Percentiles rank a stretch among this genome's conserved stretches.
Evolutionary conservation across 2,797 vertebrate genomes (phyloP).

Genomic region (Onychomys arenicola): DNA sequence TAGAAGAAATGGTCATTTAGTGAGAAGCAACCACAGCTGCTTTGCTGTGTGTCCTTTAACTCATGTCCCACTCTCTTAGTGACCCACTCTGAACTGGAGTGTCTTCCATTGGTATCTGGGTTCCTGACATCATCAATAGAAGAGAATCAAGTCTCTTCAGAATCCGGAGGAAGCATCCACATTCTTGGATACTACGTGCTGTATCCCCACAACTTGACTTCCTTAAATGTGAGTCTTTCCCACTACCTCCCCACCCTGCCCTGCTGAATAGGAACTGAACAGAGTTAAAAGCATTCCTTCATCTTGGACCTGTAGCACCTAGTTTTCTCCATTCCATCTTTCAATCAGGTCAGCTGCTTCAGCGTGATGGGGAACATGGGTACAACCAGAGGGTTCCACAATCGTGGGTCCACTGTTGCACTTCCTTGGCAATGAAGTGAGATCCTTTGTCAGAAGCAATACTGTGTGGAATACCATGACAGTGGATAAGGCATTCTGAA

Average conservation of each 20-base stretch:
- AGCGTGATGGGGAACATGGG: too few relatives aligned
- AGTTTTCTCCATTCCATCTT: neutral
- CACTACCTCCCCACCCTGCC: neutral
- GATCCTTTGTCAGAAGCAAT: too few relatives aligned
- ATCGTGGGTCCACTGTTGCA: too few relatives aligned
- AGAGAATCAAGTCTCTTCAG: neutral
- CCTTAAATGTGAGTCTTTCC: neutral
- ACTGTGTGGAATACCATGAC: too few relatives aligned
- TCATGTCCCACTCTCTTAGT: neutral
- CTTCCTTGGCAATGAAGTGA: too few relatives aligned
- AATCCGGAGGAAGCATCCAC: neutral
- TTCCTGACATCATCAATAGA: neutral
- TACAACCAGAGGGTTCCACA: too few relatives aligned
- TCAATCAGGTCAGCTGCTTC: too few relatives aligned
- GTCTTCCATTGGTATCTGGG: neutral
- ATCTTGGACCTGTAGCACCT: neutral
- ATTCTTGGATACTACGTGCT: neutral
- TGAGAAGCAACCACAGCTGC: neutral
- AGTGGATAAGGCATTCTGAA: too few relatives aligned
- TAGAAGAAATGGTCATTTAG: neutral
- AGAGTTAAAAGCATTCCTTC: neutral
- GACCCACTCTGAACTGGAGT: neutral
- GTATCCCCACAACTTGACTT: neutral
- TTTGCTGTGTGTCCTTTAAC: neutral
- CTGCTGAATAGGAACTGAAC: neutral